Evolutionary conservation across 2,797 vertebrate species (phyloP), one percentile per base, ranked within the genome.

Genomic region (Neosilurus mollespiculum): DNA sequence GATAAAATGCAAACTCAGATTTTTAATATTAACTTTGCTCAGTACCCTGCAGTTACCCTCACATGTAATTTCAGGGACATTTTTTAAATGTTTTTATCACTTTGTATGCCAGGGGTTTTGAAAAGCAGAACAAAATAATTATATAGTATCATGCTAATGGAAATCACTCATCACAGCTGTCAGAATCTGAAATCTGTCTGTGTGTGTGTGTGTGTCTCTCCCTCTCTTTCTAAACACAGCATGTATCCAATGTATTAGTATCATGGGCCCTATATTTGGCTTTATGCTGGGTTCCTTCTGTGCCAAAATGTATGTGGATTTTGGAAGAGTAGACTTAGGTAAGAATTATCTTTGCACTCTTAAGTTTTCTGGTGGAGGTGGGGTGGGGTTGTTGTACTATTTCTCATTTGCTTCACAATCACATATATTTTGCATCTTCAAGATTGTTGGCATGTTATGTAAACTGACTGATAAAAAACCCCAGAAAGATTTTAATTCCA

Each of bases 261-360:
- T 98, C 54, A 18, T 96, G 0, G 96, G 96, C 0, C 96, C 96
- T 0, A 95, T 99, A 92, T 89, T 96, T 87, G 97, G 97, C 14
- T 97, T 95, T 81, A 90, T 97, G 90, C 84, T 99, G 84, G 96
- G 95, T 0, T 98, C 97, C 2, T 96, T 92, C 81, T 96, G 96
- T 85, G 94, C 97, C 78, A 94, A 96, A 82, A 81, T 97, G 84
- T 99, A 97, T 14, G 97, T 99, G 81, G 97, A 99, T 90, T 79
- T 95, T 78, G 97, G 96, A 88, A 94, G 91, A 82, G 95, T 96
- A 81, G 89, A 95, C 89, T 90, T 95, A 95, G 97, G 97, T 99
- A 95, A 91, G 2, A 12, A 30, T 14, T 49, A 43, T 18, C 7
- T 43, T 2, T 43, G 37, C 6, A 43, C 37, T 43, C 37, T 43